phyloP scores from a whole-genome alignment of 2,113 vertebrate genomes.

The Paradisaea rubra region DNA sequence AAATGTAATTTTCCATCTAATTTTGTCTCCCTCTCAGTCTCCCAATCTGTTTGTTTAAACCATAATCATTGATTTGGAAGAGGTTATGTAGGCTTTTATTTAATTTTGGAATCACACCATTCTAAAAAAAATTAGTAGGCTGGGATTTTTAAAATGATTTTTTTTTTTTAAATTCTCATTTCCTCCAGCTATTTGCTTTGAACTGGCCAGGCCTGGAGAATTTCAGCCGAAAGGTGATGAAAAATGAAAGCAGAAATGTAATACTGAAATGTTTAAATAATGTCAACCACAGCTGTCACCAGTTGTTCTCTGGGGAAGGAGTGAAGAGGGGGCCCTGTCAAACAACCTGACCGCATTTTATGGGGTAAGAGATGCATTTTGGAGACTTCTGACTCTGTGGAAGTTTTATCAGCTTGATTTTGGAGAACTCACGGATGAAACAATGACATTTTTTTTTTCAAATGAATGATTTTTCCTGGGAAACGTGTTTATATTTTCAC shows the following conservation, averaged over 20 bases:
- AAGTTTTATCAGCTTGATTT: background rate
- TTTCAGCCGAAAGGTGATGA: conserved; percentile 19
- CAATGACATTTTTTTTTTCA: background rate
- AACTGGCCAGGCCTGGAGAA: background rate
- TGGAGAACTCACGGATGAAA: background rate
- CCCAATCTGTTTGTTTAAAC: background rate
- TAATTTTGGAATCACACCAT: background rate
- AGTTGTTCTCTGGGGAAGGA: background rate
- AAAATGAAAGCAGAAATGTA: background rate
- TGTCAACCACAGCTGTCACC: background rate
- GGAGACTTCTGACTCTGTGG: background rate
- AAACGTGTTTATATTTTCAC: background rate
- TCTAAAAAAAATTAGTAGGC: background rate
- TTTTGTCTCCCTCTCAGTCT: background rate
- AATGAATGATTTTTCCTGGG: background rate
- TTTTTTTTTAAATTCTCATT: background rate
- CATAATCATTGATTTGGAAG: conserved; percentile 8
- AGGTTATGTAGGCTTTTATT: background rate
- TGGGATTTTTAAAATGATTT: background rate
- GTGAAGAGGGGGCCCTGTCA: background rate
- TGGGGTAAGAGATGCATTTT: background rate
- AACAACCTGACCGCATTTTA: background rate
- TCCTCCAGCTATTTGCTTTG: conserved; percentile 10
- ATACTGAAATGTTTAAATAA: conserved; percentile 11
- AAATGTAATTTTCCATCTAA: background rate